Percentiles rank a stretch among this genome's conserved stretches.
These are phyloP conservation scores for Columba guinea DNA, from an alignment of 2,797 vertebrate genomes.

Conservation along the genomic window DNA sequence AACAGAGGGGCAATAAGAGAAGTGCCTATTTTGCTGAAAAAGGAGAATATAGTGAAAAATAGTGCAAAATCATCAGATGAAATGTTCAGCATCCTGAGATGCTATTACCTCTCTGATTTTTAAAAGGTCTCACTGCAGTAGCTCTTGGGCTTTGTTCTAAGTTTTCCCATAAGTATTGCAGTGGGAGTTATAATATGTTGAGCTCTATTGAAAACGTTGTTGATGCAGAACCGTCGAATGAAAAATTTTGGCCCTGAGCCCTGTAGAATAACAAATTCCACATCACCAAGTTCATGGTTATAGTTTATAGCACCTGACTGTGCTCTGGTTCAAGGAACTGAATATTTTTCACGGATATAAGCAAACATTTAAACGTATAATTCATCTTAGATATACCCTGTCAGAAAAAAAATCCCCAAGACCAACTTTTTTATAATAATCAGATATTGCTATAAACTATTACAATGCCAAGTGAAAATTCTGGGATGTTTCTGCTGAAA, in stretches of 20 bases:
- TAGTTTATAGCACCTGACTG: neutral
- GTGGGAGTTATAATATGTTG: neutral
- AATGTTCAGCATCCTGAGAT: conserved; percentile 8
- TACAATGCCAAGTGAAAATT: neutral
- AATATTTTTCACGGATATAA: neutral
- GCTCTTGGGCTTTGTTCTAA: neutral
- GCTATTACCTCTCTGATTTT: neutral
- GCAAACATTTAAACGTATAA: neutral
- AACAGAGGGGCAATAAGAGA: neutral
- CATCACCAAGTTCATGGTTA: neutral
- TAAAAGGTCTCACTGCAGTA: neutral
- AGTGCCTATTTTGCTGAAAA: neutral
- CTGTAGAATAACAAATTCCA: neutral
- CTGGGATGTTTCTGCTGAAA: neutral
- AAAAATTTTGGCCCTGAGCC: neutral
- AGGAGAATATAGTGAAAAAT: neutral
- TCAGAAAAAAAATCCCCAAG: neutral
- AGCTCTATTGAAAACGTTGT: neutral
- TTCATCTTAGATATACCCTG: neutral
- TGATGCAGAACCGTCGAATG: neutral
- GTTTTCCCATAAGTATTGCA: neutral
- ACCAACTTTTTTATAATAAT: neutral
- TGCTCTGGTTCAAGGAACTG: neutral
- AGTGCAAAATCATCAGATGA: neutral
- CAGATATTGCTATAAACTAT: neutral